Evolutionary conservation across 2,797 vertebrate species (phyloP), one percentile per base, ranked within the genome.

Genomic region (Danio kyathit): DNA sequence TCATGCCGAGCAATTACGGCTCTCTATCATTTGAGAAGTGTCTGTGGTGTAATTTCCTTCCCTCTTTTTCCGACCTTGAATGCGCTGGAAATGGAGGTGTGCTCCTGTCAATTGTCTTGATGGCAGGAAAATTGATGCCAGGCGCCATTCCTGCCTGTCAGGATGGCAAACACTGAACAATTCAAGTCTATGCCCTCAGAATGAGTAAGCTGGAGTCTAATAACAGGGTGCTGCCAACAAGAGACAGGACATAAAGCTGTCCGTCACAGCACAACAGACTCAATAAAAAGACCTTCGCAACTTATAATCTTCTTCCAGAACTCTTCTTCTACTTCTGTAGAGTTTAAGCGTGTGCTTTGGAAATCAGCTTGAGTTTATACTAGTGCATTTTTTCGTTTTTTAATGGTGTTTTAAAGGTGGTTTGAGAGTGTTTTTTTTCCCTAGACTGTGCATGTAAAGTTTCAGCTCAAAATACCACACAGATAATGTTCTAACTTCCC

Each of bases 81-180:
- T 29, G 41, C 38, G n/a, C 67, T 61, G 9, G 41, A 40, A 48
- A 46, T 73, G 12, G 13, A 73, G 54, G 71, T 74, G 43, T n/a
- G 16, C 21, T 41, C 29, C 10, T 8, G 5, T 75, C 46, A 75
- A 13, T 63, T n/a, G 38, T 64, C 16, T 54, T 56, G 48, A 64
- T 54, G 77, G 51, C 17, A 72, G 21, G 59, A 64, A 71, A 73
- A 56, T 76, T 64, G 43, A 77, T 72, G 21, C n/a, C 59, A 57
- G 40, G 49, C 49, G n/a, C 8, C 49, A 48, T 29, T 29, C 7
- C 46, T 72, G 57, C 21, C 74, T 16, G n/a, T 82, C 19, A 65
- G 21, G 65, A 49, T 10, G 48, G 38, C 41, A 63, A 64, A 63
- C 52, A 61, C 48, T 5, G 43, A 19, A 49, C 44, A 51, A 60